phyloP scores from a whole-genome alignment of 2,888 invertebrate genomes.

The Leptogaster cylindrica region DNA sequence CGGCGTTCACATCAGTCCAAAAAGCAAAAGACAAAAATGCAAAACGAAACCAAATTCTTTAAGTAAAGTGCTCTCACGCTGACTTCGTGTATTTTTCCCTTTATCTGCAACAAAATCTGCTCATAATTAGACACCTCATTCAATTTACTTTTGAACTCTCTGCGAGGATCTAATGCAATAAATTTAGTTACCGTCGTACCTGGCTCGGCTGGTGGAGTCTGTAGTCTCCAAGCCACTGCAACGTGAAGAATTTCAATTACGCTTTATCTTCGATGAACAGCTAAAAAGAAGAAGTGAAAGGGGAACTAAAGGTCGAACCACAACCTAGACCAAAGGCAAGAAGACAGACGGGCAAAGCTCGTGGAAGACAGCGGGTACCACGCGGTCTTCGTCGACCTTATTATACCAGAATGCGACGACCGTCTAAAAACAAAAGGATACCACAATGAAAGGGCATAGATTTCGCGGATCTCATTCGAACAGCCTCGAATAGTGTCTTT shows the following conservation, averaged over 20 bases:
- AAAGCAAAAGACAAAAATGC: no score
- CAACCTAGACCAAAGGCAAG: constrained; percentile 1
- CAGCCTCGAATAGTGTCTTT: no score
- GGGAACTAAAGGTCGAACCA: constrained; percentile 19
- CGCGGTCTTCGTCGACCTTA: not conserved
- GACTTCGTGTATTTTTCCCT: not conserved
- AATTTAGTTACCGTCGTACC: constrained; percentile 18
- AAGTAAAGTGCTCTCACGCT: not conserved
- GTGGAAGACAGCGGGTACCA: not conserved
- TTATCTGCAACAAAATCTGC: not conserved
- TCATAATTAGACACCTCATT: constrained; percentile 36
- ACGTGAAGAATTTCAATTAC: constrained; percentile 27
- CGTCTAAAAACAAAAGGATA: not conserved
- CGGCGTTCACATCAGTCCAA: no score
- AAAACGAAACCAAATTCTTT: not conserved
- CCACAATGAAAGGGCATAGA: constrained; percentile 5
- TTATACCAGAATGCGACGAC: constrained; percentile 2
- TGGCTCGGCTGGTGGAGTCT: constrained; percentile 3
- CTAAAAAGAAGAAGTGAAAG: not conserved
- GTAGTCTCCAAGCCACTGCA: no score
- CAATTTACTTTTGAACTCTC: constrained; percentile 8
- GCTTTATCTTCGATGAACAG: constrained; percentile 13
- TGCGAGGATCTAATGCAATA: constrained; percentile 18
- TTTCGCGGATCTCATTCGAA: no score
- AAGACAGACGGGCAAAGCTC: not conserved